Percentiles rank a stretch among this genome's conserved stretches.
These are phyloP conservation scores for Drosophila parthenogenetica DNA, from an alignment of 2,888 invertebrate genomes.

Conservation along the genomic window DNA sequence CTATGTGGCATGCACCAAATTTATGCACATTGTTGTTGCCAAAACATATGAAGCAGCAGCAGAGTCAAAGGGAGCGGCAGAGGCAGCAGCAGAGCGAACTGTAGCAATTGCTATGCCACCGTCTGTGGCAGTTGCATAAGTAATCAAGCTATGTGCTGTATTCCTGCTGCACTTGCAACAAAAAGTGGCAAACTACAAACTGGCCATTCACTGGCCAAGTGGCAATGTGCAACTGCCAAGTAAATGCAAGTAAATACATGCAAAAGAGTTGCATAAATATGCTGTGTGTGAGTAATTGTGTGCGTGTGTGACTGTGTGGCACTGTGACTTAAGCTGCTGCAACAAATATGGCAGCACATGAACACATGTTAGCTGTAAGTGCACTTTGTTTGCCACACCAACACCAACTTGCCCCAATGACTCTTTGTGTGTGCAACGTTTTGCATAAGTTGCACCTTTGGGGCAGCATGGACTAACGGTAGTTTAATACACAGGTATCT, in stretches of 20 bases:
- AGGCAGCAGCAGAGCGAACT: too few relatives aligned
- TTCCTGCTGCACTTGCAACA: slow-evolving; percentile 3
- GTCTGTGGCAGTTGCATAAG: slow-evolving; percentile 55
- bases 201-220: slow-evolving; percentile 38
- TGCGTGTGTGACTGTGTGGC: slow-evolving; percentile 1
- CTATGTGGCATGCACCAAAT: slow-evolving; percentile 47
- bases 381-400: slow-evolving; percentile 23
- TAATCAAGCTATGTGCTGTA: slow-evolving; percentile 51
- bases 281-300: slow-evolving; percentile 1
- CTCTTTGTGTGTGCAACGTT: slow-evolving; percentile 12
- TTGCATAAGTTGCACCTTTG: slow-evolving; percentile 50
- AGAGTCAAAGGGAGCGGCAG: too few relatives aligned
- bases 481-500: slow-evolving; percentile 44
- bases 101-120: slow-evolving; percentile 2
- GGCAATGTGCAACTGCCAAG: slow-evolving; percentile 40
- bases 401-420: slow-evolving; percentile 9
- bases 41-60: slow-evolving; percentile 24
- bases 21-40: slow-evolving; percentile 64
- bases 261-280: slow-evolving; percentile 15
- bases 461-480: slow-evolving; percentile 40
- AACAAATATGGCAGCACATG: slow-evolving; percentile 35
- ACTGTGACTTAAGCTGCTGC: slow-evolving; percentile 36
- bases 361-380: slow-evolving; percentile 34
- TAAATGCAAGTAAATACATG: slow-evolving; percentile 43
- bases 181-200: slow-evolving; percentile 48